phyloP scores from a whole-genome alignment of 2,113 vertebrate genomes.

The Ancistrus triradiatus region DNA sequence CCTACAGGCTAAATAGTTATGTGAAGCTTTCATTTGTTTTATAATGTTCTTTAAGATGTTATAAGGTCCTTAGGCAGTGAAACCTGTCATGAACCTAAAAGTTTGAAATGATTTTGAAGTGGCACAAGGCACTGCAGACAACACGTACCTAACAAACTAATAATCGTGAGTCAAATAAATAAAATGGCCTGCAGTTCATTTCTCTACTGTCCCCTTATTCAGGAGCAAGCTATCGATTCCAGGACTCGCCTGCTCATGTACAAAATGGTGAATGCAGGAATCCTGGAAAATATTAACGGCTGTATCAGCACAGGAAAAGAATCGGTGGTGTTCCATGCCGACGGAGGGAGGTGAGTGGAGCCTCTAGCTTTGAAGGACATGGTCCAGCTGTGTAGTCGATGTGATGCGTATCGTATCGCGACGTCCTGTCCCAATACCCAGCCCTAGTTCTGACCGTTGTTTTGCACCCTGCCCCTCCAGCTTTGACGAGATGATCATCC shows the following conservation, averaged over 20 bases:
- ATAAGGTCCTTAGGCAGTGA: too few species aligned
- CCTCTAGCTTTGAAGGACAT: not conserved
- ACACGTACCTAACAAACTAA: too few species aligned
- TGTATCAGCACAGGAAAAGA: constrained; percentile 97
- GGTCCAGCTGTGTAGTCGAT: too few species aligned
- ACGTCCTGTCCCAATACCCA: too few species aligned
- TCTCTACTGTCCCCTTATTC: not conserved
- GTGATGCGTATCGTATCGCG: too few species aligned
- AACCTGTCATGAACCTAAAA: too few species aligned
- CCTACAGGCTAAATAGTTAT: too few species aligned
- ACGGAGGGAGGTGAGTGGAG: constrained; percentile 82
- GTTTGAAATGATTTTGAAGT: too few species aligned
- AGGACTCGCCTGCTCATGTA: constrained; percentile 94
- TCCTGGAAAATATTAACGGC: constrained; percentile 91
- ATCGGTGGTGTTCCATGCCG: constrained; percentile 93
- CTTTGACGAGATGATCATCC: constrained; percentile 74
- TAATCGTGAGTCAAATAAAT: not conserved
- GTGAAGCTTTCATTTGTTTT: too few species aligned
- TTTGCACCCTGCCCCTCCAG: constrained; percentile 48
- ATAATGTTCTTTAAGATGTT: too few species aligned
- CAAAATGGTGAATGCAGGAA: constrained; percentile 91
- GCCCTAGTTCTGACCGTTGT: too few species aligned
- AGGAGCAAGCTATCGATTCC: constrained; percentile 97
- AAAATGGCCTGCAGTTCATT: not conserved
- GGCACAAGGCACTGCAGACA: too few species aligned